A percentile compares a stretch with the other conserved stretches of the same genome.
phyloP scores from a whole-genome alignment of 2,888 invertebrate species.

The Nomada flava region DNA sequence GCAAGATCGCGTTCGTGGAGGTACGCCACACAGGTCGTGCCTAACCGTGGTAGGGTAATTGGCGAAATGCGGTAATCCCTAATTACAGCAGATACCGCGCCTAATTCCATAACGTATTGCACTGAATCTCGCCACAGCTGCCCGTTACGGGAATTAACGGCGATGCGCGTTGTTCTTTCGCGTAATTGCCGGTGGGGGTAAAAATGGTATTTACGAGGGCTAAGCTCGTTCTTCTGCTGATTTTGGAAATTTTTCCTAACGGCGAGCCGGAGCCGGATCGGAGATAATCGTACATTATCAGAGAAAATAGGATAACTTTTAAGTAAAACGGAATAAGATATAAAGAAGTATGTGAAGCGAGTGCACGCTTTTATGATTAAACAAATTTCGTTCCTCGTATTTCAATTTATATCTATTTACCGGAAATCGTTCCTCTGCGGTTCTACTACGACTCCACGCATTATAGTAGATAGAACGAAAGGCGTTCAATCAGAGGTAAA shows the following conservation, averaged over 20 bases:
- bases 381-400: neutral
- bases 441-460: neutral
- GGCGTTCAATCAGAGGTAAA: neutral
- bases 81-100: slow-evolving; percentile 65
- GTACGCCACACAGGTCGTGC: slow-evolving; percentile 73
- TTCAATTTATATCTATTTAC: neutral
- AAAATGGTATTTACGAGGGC: slow-evolving; percentile 17
- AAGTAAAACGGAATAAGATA: too few relatives aligned
- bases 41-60: slow-evolving; percentile 69
- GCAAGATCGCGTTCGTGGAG: slow-evolving; percentile 48
- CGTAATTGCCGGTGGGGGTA: slow-evolving; percentile 19
- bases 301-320: neutral
- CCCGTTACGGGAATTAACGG: slow-evolving; percentile 20
- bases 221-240: neutral
- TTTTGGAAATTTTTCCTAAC: neutral
- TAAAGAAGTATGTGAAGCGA: too few relatives aligned
- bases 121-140: slow-evolving; percentile 26
- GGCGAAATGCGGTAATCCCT: slow-evolving; percentile 74
- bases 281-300: too few relatives aligned
- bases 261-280: neutral
- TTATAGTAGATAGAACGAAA: neutral
- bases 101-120: slow-evolving; percentile 64
- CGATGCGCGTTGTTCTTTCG: slow-evolving; percentile 27
- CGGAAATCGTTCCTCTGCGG: neutral
- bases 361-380: too few relatives aligned